These are phyloP conservation scores for Sitodiplosis mosellana DNA, from an alignment of 1,140 invertebrate species.

Conservation along the genomic window DNA sequence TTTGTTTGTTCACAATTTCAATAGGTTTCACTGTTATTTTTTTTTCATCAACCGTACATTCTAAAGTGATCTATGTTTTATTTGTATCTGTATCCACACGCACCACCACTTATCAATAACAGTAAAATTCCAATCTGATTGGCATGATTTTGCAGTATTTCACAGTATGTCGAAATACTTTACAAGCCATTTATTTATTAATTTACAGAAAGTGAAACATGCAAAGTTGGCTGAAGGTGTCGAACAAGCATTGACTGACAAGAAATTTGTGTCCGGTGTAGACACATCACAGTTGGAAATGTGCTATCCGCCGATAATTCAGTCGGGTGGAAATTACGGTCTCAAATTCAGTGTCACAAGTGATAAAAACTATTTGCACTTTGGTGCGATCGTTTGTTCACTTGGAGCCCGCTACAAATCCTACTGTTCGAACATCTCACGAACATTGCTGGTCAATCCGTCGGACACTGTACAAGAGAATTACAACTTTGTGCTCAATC, in stretches of 20 bases:
- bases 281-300: constrained; percentile 81
- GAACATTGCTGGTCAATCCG: constrained; percentile 95
- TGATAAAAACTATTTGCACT: constrained; percentile 87
- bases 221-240: constrained; percentile 87
- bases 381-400: constrained; percentile 90
- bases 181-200: constrained; percentile 3
- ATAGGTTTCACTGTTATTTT: too few relatives aligned
- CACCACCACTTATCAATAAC: too few relatives aligned
- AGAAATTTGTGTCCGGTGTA: constrained; percentile 83
- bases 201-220: constrained; percentile 78
- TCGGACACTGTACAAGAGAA: constrained; percentile 60
- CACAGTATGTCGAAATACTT: too few relatives aligned
- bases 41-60: not conserved
- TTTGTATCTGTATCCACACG: too few relatives aligned
- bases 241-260: constrained; percentile 74
- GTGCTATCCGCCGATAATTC: constrained; percentile 97
- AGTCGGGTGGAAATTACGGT: constrained; percentile 92
- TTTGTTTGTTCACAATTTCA: too few relatives aligned
- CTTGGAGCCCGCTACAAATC: constrained; percentile 89
- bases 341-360: constrained; percentile 91
- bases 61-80: too few relatives aligned
- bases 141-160: too few relatives aligned
- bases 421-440: constrained; percentile 96
- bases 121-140: too few relatives aligned
- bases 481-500: constrained; percentile 80